These are phyloP conservation scores for Acronicta alni DNA, from an alignment of 2,888 invertebrate species.

Conservation along the genomic window DNA sequence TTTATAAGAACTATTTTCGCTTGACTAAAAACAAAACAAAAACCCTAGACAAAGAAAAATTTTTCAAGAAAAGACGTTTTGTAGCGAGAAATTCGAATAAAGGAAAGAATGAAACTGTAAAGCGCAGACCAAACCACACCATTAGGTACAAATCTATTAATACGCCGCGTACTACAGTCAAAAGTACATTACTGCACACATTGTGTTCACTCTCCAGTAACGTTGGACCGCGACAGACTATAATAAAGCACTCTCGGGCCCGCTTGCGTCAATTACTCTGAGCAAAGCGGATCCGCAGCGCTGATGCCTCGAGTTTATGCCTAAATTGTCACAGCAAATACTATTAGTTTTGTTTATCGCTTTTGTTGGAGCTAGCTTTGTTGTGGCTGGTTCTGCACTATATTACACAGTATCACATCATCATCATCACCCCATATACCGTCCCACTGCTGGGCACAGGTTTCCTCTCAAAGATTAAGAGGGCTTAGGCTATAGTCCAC, in stretches of 20 bases:
- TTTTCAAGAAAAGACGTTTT: neutral
- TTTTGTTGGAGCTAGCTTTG: neutral
- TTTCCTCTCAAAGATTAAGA: too few species aligned
- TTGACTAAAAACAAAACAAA: too few species aligned
- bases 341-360: constrained; percentile 1
- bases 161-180: constrained; percentile 14
- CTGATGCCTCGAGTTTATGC: constrained; percentile 16
- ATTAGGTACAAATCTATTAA: constrained; percentile 27
- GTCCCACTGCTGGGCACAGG: too few species aligned
- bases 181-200: constrained; percentile 45
- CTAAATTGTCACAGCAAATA: constrained; percentile 32
- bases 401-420: too few species aligned
- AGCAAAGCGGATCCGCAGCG: constrained; percentile 26
- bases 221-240: constrained; percentile 14
- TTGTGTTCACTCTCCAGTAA: constrained; percentile 15
- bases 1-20: too few species aligned
- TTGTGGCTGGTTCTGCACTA: neutral
- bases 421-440: too few species aligned
- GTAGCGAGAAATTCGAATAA: constrained; percentile 1
- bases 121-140: constrained; percentile 12
- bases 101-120: neutral
- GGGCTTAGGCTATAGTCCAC: too few species aligned
- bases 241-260: constrained; percentile 44
- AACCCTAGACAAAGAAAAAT: neutral
- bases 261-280: constrained; percentile 40